Conservation (phyloP, 2,888 invertebrate species). For the Alviniconcha strummeri region DNA sequence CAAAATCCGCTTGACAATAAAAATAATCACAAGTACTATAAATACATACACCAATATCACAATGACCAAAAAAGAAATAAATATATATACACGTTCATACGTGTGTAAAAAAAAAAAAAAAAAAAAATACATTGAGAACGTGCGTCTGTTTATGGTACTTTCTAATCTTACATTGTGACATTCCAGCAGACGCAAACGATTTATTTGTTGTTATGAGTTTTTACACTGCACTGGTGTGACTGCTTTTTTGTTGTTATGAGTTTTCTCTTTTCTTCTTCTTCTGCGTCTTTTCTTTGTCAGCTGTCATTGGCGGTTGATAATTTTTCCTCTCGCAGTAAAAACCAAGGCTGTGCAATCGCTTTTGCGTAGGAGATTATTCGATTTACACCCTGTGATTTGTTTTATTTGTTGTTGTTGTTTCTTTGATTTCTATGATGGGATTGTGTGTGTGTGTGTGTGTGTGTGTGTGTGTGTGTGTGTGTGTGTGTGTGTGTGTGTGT, state of each 20-base stretch:
- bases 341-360: not conserved
- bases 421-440: not conserved
- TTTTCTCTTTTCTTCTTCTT: not conserved
- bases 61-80: not conserved
- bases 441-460: conserved; percentile 8
- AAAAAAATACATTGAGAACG: not conserved
- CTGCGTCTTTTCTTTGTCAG: not conserved
- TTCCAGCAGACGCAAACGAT: no score
- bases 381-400: not conserved
- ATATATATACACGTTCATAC: not conserved
- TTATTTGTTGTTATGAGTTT: no score
- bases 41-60: not conserved
- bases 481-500: conserved; percentile 3
- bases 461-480: not conserved
- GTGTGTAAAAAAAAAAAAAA: not conserved
- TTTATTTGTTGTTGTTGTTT: not conserved
- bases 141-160: not conserved
- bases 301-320: no score
- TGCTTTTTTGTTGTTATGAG: no score
- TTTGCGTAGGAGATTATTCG: not conserved
- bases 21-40: no score
- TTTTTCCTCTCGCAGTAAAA: conserved; percentile 12
- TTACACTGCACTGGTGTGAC: no score
- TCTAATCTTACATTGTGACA: no score
- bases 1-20: no score